These are phyloP conservation scores for Bostrychus sinensis DNA, from an alignment of 2,113 vertebrate species.

Conservation along the genomic window DNA sequence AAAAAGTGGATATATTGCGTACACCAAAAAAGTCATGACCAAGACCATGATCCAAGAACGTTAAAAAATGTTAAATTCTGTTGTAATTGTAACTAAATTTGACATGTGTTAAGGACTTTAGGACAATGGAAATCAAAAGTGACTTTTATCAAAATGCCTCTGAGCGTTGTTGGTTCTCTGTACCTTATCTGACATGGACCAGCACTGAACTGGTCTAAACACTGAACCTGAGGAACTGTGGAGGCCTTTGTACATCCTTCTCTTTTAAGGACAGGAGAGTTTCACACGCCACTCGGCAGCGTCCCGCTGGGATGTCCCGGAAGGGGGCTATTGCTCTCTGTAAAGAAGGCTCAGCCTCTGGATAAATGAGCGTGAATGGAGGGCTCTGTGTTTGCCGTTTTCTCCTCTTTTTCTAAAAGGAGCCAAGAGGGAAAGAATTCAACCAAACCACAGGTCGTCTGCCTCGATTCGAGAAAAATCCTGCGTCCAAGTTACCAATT, in stretches of 20 bases:
- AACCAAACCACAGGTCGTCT: constrained; percentile 76
- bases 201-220: neutral
- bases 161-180: too few species aligned
- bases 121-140: too few species aligned
- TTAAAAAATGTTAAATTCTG: too few species aligned
- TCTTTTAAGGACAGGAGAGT: constrained; percentile 78
- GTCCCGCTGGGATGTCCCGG: constrained; percentile 77
- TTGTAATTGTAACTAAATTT: too few species aligned
- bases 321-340: constrained; percentile 72
- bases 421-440: constrained; percentile 73
- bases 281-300: constrained; percentile 80
- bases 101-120: too few species aligned
- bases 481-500: constrained; percentile 70
- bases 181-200: neutral
- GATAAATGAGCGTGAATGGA: constrained; percentile 79
- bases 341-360: constrained; percentile 70
- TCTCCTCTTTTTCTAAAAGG: constrained; percentile 63
- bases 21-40: too few species aligned
- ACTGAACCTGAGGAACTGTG: constrained; percentile 66
- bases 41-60: too few species aligned
- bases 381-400: constrained; percentile 73
- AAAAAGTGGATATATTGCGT: too few species aligned
- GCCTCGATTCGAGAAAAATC: constrained; percentile 60
- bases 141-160: too few species aligned
- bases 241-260: constrained; percentile 77